Evolutionary conservation across 30 jellyfish, hydroid and myxozoan species (phyloP).

Genomic region (Morbakka virulenta): DNA sequence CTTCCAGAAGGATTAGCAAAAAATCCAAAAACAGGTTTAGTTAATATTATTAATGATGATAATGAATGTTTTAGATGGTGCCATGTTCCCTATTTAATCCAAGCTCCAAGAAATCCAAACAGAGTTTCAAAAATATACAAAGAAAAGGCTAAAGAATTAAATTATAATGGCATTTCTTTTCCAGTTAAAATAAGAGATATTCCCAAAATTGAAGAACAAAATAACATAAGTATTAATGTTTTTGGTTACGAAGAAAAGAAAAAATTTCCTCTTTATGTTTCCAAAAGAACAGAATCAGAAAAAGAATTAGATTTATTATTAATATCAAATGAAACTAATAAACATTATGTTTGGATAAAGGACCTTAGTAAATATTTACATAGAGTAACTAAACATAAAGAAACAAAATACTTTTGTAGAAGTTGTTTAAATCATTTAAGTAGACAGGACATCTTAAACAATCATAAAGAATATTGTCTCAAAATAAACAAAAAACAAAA

Average conservation of each 20-base stretch:
- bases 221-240: slow-evolving; percentile 29
- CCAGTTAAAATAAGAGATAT: slow-evolving; percentile 27
- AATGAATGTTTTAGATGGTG: too few species aligned
- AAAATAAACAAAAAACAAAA: slow-evolving; percentile 30
- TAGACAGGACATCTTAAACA: neutral
- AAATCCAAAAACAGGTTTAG: too few species aligned
- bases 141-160: slow-evolving; percentile 10
- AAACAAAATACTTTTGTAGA: slow-evolving; percentile 16
- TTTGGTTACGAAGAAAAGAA: slow-evolving; percentile 29
- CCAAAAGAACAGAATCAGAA: too few species aligned
- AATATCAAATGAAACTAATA: slow-evolving; percentile 25
- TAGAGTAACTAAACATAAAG: slow-evolving; percentile 14
- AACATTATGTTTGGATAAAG: slow-evolving; percentile 38
- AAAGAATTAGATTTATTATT: too few species aligned
- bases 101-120: too few species aligned
- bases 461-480: slow-evolving; percentile 25
- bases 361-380: neutral
- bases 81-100: too few species aligned
- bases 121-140: slow-evolving; percentile 20
- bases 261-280: slow-evolving; percentile 27
- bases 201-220: slow-evolving; percentile 17
- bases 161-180: slow-evolving; percentile 41
- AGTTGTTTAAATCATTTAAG: slow-evolving; percentile 31
- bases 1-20: too few species aligned
- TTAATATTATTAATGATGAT: too few species aligned